A percentile compares a stretch with the other conserved stretches of the same genome.
These are phyloP conservation scores for Mycalesis mineus DNA, from an alignment of 2,888 invertebrate species.

Conservation along the genomic window DNA sequence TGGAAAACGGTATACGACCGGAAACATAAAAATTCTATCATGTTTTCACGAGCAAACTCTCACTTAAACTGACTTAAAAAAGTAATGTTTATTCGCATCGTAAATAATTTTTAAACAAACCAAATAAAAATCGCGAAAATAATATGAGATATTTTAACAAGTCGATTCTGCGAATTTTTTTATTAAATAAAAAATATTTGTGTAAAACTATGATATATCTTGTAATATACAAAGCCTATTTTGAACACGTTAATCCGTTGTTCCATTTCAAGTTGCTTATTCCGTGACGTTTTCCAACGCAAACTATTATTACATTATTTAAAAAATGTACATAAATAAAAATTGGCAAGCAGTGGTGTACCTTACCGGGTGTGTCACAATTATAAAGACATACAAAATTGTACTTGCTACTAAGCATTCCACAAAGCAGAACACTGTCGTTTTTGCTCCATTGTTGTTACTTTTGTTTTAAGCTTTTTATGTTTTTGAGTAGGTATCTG, in stretches of 20 bases:
- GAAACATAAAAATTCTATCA: neutral
- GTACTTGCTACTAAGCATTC: slow-evolving; percentile 53
- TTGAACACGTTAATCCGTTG: neutral
- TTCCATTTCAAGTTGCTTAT: neutral
- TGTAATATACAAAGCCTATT: neutral
- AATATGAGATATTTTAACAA: too few species aligned
- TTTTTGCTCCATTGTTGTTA: slow-evolving; percentile 55
- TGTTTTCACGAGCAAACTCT: too few species aligned
- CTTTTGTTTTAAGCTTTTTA: slow-evolving; percentile 59
- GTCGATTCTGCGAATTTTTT: too few species aligned
- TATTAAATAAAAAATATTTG: too few species aligned
- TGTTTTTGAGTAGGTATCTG: slow-evolving; percentile 59
- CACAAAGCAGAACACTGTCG: slow-evolving; percentile 51
- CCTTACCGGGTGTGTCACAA: slow-evolving; percentile 50
- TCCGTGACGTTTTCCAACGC: slow-evolving; percentile 8
- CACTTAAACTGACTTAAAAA: too few species aligned
- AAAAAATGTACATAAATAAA: neutral
- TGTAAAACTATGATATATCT: too few species aligned
- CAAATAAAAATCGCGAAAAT: too few species aligned
- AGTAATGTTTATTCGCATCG: too few species aligned
- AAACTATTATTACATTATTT: neutral
- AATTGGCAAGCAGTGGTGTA: slow-evolving; percentile 42
- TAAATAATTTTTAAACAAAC: too few species aligned
- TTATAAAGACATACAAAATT: slow-evolving; percentile 51
- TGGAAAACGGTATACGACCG: slow-evolving; percentile 1